Percentiles rank a stretch among this genome's conserved stretches.
phyloP scores from a whole-genome alignment of 2,113 vertebrate genomes.

The Poeciliopsis occidentalis region DNA sequence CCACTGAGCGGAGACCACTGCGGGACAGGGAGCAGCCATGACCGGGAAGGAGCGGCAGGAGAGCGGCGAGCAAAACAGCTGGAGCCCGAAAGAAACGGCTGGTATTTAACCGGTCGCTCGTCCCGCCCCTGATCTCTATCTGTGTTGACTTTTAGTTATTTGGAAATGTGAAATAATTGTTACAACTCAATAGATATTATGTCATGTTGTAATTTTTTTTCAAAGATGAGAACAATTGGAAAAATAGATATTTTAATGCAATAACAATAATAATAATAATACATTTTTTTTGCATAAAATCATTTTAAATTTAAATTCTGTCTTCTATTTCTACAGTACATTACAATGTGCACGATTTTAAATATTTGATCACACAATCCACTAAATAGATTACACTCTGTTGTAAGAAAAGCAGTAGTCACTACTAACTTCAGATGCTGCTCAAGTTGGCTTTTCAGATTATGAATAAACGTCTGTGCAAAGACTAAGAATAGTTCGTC shows the following conservation, averaged over 20 bases:
- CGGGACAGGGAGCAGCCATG: slow-evolving; percentile 84
- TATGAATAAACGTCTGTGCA: too few species aligned
- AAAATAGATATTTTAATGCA: not conserved
- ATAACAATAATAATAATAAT: not conserved
- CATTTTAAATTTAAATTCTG: not conserved
- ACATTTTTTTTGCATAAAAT: not conserved
- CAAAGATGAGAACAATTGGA: not conserved
- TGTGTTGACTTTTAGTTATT: not conserved
- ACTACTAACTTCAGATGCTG: too few species aligned
- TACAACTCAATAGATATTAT: too few species aligned
- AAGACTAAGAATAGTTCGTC: too few species aligned
- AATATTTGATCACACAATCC: too few species aligned
- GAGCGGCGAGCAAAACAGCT: not conserved
- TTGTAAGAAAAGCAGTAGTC: too few species aligned
- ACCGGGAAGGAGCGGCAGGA: not conserved
- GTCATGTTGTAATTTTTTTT: too few species aligned
- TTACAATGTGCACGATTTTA: too few species aligned
- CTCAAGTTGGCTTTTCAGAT: too few species aligned
- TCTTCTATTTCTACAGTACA: too few species aligned
- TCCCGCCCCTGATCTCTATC: not conserved
- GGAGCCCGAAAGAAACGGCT: not conserved
- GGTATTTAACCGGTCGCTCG: too few species aligned
- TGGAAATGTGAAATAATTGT: not conserved
- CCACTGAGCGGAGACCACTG: slow-evolving; percentile 88
- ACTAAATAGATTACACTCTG: too few species aligned